phyloP scores from a whole-genome alignment of 2,797 vertebrate genomes.

The Clarias fuscus region DNA sequence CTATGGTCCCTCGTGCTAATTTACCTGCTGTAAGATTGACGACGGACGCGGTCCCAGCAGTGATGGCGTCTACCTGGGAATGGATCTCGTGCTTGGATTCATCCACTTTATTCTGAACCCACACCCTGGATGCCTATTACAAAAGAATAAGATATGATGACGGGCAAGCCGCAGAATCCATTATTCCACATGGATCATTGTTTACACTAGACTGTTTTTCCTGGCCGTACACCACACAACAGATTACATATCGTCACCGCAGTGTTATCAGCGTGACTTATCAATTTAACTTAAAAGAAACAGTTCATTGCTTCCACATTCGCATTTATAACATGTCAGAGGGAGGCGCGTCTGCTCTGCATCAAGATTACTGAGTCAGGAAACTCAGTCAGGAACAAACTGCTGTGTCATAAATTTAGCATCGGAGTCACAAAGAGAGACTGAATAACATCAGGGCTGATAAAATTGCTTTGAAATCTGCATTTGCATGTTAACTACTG shows the following conservation, averaged over 20 bases:
- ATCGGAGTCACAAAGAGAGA: background rate
- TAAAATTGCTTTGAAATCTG: background rate
- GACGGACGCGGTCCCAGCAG: slow-evolving; percentile 97
- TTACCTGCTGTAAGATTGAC: slow-evolving; percentile 98
- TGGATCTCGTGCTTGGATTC: slow-evolving; percentile 99
- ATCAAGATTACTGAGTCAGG: slow-evolving; percentile 21
- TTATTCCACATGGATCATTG: background rate
- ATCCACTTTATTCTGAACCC: slow-evolving; percentile 99
- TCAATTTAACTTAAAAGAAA: slow-evolving; percentile 28
- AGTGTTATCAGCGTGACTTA: slow-evolving; percentile 19
- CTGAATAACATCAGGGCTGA: background rate
- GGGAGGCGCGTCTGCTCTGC: slow-evolving; percentile 1
- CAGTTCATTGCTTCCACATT: slow-evolving; percentile 13
- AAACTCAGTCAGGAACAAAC: background rate
- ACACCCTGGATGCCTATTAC: slow-evolving; percentile 92
- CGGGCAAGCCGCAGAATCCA: slow-evolving; percentile 5
- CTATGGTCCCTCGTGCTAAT: slow-evolving; percentile 46
- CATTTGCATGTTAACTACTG: background rate
- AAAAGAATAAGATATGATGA: slow-evolving; percentile 47
- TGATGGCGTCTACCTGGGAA: slow-evolving; percentile 98
- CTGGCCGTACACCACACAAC: slow-evolving; percentile 58
- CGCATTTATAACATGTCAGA: slow-evolving; percentile 11
- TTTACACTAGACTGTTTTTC: slow-evolving; percentile 23
- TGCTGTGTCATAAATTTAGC: background rate
- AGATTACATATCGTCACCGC: background rate